Base-by-base conservation (phyloP, 1,140 invertebrate genomes). In the Nasonia longicornis region DNA sequence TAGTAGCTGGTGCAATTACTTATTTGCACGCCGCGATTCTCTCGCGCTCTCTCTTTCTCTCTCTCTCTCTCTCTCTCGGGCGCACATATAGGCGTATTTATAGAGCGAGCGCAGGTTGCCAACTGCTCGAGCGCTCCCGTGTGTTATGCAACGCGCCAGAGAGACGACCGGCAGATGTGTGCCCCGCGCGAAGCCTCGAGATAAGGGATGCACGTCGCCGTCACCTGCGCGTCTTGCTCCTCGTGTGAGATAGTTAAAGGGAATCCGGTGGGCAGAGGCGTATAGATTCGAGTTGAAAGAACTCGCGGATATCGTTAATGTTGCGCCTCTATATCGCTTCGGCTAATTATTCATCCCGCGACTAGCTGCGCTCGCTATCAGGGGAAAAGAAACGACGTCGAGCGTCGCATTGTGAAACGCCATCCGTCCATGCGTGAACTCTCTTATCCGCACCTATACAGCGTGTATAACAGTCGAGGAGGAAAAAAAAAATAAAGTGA, bases 1-100 rank as follows among this genome's bases (percentile, higher is more conserved):
- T 70, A 80, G 63, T 81, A 38, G 66, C 52, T 20, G 52, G 52
- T 58, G 52, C 52, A 58, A 58, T 58, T 58, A 58, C 20, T 58
- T 58, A 58, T 58, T 58, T 58, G 52, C 52, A 58, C 52, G 52
- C 20, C 52, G 52, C 2, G 26, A 26, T 22, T 22, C 22, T 22
- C 22, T 22, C 22, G 22, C 22, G 22, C 22, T 10, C 45, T 48
- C 45, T 48, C 45, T 48, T 11, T 48, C 10, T 48, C 45, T 48
- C 45, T 48, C 12, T 52, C 48, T 52, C 48, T 38, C 63, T 22
- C 26, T 77, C 64, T 38, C 70, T 38, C 16, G 52, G 58, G 45
- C 67, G 76, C 22, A 20, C 38, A 20, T 70, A 70, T 70, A 70
- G 52, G 16, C 38, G 31, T 70, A 70, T 38, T 70, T 38, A 35